A percentile compares a stretch with the other conserved stretches of the same genome.
Conservation (phyloP, 2,113 vertebrate genomes). For the Nothocercus nigrocapillus region DNA sequence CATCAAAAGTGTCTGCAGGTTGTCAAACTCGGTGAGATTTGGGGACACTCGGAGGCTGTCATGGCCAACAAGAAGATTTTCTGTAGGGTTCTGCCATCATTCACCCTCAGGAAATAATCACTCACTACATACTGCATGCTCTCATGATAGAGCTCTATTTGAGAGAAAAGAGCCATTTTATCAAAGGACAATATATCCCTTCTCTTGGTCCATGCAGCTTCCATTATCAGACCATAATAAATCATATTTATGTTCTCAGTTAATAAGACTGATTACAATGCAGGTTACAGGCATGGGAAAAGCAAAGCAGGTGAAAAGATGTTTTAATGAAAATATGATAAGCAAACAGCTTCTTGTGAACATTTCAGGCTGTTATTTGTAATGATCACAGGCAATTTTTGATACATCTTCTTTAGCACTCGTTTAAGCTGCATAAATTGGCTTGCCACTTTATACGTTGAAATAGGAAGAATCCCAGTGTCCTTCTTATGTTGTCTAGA, state of each 20-base stretch:
- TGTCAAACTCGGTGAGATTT: conserved; percentile 89
- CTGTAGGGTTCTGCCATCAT: conserved; percentile 88
- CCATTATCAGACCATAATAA: conserved; percentile 88
- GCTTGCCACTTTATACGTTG: conserved; percentile 75
- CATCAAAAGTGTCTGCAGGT: conserved; percentile 95
- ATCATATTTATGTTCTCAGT: conserved; percentile 88
- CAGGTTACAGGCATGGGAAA: conserved; percentile 80
- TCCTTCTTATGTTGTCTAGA: conserved; percentile 79
- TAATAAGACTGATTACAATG: conserved; percentile 87
- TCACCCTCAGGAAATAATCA: conserved; percentile 95
- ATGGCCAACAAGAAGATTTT: conserved; percentile 93
- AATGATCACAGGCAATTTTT: conserved; percentile 82
- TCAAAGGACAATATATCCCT: conserved; percentile 90
- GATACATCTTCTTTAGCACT: conserved; percentile 82
- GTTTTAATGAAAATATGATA: conserved; percentile 87
- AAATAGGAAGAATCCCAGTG: conserved; percentile 73
- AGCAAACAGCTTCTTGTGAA: conserved; percentile 82
- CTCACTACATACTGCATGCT: conserved; percentile 83
- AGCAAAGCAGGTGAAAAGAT: conserved; percentile 84
- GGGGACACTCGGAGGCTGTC: conserved; percentile 84
- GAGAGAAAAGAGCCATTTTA: conserved; percentile 83
- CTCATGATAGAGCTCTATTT: conserved; percentile 82
- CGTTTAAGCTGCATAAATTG: conserved; percentile 84
- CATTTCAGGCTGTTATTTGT: conserved; percentile 83
- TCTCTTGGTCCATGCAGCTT: conserved; percentile 88